These are phyloP conservation scores for Pachyramphus minor DNA, from an alignment of 2,113 vertebrate genomes.

Conservation along the genomic window DNA sequence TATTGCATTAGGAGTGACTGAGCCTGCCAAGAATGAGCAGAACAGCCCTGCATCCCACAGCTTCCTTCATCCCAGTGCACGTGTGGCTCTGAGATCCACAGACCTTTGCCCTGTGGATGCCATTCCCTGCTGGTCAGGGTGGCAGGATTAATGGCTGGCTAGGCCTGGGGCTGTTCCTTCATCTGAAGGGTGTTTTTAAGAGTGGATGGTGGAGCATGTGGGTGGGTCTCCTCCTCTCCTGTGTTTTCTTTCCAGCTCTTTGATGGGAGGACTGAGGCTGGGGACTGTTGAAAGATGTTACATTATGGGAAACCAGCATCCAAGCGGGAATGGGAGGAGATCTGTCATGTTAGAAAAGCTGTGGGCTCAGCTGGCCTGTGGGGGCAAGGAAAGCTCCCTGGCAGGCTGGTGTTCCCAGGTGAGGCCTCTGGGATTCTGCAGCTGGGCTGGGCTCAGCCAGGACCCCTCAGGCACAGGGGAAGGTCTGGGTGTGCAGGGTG, in stretches of 20 bases:
- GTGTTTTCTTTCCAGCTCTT: neutral
- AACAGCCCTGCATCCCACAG: neutral
- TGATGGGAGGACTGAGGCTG: neutral
- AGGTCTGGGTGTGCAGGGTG: neutral
- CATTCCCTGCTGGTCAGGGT: neutral
- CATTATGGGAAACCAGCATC: neutral
- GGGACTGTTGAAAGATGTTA: neutral
- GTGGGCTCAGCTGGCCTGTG: neutral
- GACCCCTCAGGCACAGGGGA: neutral
- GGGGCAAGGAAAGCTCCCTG: neutral
- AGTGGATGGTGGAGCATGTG: neutral
- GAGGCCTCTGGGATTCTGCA: fast-evolving
- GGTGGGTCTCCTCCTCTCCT: neutral
- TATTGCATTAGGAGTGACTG: neutral
- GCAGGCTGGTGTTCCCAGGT: neutral
- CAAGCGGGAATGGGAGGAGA: neutral
- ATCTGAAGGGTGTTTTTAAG: neutral
- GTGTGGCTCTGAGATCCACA: fast-evolving
- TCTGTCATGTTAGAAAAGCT: neutral
- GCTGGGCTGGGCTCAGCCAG: neutral
- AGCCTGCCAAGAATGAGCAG: neutral
- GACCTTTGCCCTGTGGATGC: neutral
- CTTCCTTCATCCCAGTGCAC: neutral
- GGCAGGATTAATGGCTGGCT: neutral
- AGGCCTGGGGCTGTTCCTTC: neutral